Percentiles rank a stretch among this genome's conserved stretches.
Evolutionary conservation across 2,113 vertebrate species (phyloP).

Genomic region (Gulo gulo): DNA sequence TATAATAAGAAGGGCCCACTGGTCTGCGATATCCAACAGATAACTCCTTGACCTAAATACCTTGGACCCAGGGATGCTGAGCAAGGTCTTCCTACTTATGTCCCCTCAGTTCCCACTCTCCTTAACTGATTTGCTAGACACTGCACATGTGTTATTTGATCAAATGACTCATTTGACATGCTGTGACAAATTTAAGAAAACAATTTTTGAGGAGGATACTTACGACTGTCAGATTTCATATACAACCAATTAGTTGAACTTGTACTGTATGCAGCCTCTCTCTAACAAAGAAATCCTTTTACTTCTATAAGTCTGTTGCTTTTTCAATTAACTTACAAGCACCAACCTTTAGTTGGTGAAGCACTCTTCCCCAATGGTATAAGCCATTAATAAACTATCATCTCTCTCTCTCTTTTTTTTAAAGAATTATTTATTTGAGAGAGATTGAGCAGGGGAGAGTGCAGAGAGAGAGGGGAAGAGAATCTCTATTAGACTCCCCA

Average conservation of each 20-base stretch:
- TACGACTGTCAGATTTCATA: not conserved
- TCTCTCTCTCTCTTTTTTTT: not conserved
- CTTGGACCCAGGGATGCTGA: not conserved
- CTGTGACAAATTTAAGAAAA: not conserved
- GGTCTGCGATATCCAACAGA: not conserved
- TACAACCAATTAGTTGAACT: not conserved
- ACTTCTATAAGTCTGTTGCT: not conserved
- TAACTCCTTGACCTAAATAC: not conserved
- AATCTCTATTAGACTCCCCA: not conserved
- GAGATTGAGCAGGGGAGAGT: not conserved
- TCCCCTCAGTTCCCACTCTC: not conserved
- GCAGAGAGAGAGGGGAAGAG: not conserved
- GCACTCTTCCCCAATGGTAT: not conserved
- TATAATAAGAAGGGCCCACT: not conserved
- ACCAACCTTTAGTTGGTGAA: not conserved
- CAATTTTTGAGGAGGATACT: not conserved
- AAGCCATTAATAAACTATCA: not conserved
- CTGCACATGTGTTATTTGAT: not conserved
- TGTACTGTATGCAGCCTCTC: not conserved
- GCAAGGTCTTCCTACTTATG: not conserved
- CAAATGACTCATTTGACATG: not conserved
- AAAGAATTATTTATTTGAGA: not conserved
- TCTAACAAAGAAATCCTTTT: not conserved
- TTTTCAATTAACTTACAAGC: not conserved
- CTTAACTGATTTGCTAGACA: not conserved